A percentile compares a stretch with the other conserved stretches of the same genome.
phyloP scores from a whole-genome alignment of 1,140 invertebrate species.

The Pantala flavescens region DNA sequence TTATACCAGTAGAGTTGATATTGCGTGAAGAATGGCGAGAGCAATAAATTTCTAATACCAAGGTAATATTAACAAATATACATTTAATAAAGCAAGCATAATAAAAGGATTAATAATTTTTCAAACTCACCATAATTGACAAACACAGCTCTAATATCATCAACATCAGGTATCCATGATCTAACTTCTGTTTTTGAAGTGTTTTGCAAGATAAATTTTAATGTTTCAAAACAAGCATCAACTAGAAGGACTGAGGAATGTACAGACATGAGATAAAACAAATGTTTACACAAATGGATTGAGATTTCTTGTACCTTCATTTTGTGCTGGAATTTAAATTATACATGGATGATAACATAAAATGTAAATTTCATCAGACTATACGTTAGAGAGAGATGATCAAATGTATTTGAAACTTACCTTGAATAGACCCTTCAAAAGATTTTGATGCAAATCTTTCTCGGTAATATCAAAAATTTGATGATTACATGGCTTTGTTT shows the following conservation, averaged over 20 bases:
- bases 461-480: background rate
- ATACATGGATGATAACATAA: background rate
- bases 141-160: background rate
- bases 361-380: background rate
- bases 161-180: background rate
- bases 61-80: background rate
- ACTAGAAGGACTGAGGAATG: background rate
- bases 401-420: background rate
- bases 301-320: background rate
- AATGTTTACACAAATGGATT: background rate
- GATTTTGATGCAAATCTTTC: background rate
- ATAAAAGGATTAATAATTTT: too few relatives aligned
- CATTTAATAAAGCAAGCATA: too few relatives aligned
- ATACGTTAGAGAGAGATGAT: background rate
- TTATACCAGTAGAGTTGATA: too few relatives aligned
- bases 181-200: background rate
- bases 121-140: background rate
- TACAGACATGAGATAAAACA: background rate
- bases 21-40: too few relatives aligned
- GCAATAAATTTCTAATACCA: background rate
- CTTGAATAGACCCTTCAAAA: background rate
- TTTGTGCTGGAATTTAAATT: background rate
- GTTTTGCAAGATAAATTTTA: background rate
- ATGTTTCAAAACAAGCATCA: background rate
- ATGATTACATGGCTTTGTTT: background rate